Evolutionary conservation across 1,140 invertebrate genomes (phyloP), one percentile per base, ranked within the genome.

Genomic region (Aphaenogaster ashmeadi): DNA sequence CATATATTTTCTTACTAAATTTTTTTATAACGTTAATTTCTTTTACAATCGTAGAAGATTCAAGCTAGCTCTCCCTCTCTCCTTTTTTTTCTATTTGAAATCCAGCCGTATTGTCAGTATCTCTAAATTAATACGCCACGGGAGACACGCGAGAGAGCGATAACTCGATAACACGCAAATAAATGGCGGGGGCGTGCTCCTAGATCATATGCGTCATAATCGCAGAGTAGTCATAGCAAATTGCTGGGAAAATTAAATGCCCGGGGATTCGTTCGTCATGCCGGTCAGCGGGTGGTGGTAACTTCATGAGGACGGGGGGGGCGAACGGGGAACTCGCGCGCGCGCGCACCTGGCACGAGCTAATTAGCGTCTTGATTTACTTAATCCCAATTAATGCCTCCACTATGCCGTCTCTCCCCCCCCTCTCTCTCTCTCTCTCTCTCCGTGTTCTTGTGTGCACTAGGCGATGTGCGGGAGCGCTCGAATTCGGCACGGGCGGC

Each of bases 291-390:
- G 60, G 54, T 56, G 60, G 56, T 38, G 81, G 27, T 60, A 41
- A 60, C 47, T 27, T 27, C 33, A 72, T 74, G 81, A 62, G 47
- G 33, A 74, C 27, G 44, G 50, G 33, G 36, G 52, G 87, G 74
- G 75, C 67, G 85, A 88, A 71, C 69, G 86, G 88, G 60, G 71
- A 21, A 88, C 4, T 7, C 54, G 86, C 66, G 79, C 84, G 72
- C 84, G 72, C 77, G 78, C 72, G 81, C 80, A 58, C 87, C 72
- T 88, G 79, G 72, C 80, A 88, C 90, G 83, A 90, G 91, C 89
- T 91, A 95, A 95, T 95, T 95, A 95, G 94, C 94, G 94, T 95
- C 95, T 95, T 95, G 95, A 95, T 95, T 95, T 95, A 95, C 95
- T 95, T 95, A 95, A 95, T 95, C 94, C 95, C 95, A 95, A 95